Percentiles rank a stretch among this genome's conserved stretches.
Conservation (phyloP, 2,888 invertebrate genomes). For the Stramonita haemastoma region DNA sequence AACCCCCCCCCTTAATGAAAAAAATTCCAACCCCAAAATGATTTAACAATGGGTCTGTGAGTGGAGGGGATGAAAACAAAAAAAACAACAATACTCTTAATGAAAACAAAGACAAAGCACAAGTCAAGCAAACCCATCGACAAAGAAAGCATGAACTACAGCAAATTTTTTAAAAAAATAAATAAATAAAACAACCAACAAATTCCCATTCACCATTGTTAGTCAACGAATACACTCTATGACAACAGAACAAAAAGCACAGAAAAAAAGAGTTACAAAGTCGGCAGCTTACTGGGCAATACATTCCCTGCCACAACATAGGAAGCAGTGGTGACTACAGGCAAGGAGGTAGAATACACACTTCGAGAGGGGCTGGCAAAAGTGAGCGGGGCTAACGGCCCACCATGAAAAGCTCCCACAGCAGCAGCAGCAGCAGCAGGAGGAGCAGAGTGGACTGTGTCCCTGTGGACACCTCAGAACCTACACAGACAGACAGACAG, state of each 20-base stretch:
- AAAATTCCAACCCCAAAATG: not conserved
- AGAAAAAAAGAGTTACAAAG: constrained; percentile 1
- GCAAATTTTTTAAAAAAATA: not conserved
- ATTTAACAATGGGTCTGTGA: no score
- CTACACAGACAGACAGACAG: constrained; percentile 40
- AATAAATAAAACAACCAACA: not conserved
- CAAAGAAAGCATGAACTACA: constrained; percentile 8
- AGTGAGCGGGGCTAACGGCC: constrained; percentile 53
- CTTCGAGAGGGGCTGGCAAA: constrained; percentile 49
- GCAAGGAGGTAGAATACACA: constrained; percentile 46
- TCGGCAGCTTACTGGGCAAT: constrained; percentile 51
- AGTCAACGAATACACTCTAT: no score
- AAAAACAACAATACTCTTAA: no score
- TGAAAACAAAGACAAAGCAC: not conserved
- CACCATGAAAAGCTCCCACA: constrained; percentile 55
- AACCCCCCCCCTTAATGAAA: not conserved
- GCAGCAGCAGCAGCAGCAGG: constrained; percentile 40
- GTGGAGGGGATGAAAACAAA: no score
- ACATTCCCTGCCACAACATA: constrained; percentile 53
- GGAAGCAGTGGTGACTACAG: constrained; percentile 50
- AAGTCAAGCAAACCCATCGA: not conserved
- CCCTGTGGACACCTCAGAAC: constrained; percentile 46
- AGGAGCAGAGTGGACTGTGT: constrained; percentile 34
- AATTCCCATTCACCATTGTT: not conserved
- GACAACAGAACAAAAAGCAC: not conserved